Evolutionary conservation across 2,797 vertebrate species (phyloP).

Genomic region (Gadopsis bispinosus): DNA sequence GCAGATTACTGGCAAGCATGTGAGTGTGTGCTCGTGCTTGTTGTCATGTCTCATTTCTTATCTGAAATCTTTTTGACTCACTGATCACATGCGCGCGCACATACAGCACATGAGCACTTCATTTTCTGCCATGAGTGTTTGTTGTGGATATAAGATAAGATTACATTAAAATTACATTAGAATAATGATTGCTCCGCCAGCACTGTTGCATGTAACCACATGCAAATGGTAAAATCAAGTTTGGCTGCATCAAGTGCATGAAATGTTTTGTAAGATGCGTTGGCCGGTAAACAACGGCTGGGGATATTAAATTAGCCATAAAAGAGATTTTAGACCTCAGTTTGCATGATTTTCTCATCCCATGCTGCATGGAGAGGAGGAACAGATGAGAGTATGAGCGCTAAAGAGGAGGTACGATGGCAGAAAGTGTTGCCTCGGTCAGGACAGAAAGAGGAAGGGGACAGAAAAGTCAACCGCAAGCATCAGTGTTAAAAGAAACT

Average conservation of each 20-base stretch:
- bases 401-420: slow-evolving; percentile 46
- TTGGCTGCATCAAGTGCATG: not conserved
- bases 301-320: slow-evolving; percentile 11
- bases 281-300: not conserved
- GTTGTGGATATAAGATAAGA: not conserved
- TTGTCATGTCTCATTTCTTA: slow-evolving; percentile 12
- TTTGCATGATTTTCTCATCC: slow-evolving; percentile 29
- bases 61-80: not conserved
- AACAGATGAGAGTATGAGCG: slow-evolving; percentile 45
- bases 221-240: slow-evolving; percentile 7
- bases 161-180: not conserved
- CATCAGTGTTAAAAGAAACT: slow-evolving; percentile 12
- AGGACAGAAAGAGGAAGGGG: slow-evolving; percentile 69
- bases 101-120: not conserved
- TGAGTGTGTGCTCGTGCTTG: not conserved
- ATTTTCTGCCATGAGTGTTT: not conserved
- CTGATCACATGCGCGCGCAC: not conserved
- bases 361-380: slow-evolving; percentile 30
- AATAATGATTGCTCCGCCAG: not conserved
- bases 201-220: not conserved
- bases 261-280: not conserved
- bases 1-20: slow-evolving; percentile 37
- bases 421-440: slow-evolving; percentile 46
- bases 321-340: slow-evolving; percentile 29
- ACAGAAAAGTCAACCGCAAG: slow-evolving; percentile 42